Conservation (phyloP, 1,140 invertebrate species). For the Hycleus cichorii region DNA sequence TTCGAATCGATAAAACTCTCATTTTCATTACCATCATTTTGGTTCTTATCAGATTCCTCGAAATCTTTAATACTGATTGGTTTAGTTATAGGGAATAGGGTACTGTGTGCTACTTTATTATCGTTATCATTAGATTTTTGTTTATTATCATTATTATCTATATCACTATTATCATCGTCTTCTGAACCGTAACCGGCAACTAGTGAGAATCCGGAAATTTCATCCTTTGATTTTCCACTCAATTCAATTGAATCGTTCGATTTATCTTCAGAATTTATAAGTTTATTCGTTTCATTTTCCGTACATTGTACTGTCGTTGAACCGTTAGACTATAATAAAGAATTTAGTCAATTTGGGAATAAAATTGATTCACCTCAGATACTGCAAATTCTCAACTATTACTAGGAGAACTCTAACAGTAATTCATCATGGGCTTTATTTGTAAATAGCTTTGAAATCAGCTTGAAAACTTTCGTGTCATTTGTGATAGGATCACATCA, state of each 20-base stretch:
- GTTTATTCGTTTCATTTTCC: no score
- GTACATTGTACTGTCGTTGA: background rate
- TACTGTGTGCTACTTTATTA: conserved; percentile 16
- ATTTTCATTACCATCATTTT: conserved; percentile 10
- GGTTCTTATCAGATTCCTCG: conserved; percentile 19
- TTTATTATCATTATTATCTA: background rate
- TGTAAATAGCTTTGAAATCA: conserved; percentile 25
- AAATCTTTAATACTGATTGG: conserved; percentile 32
- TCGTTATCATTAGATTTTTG: background rate
- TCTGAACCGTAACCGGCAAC: conserved; percentile 53
- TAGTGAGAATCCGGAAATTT: conserved; percentile 42
- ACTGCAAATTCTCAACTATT: conserved; percentile 35
- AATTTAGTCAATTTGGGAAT: background rate
- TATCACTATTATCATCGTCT: conserved; percentile 42
- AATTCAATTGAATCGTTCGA: conserved; percentile 2
- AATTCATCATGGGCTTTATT: conserved; percentile 34
- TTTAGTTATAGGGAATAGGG: conserved; percentile 44
- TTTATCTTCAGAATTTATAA: background rate
- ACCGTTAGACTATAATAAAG: background rate
- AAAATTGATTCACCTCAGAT: conserved; percentile 26
- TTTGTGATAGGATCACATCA: conserved; percentile 3
- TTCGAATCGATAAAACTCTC: conserved; percentile 32
- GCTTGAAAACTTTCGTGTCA: conserved; percentile 41
- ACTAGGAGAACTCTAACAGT: conserved; percentile 37
- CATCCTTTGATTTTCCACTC: conserved; percentile 10